Percentiles rank a stretch among this genome's conserved stretches.
These are phyloP conservation scores for Hepsetus odoe DNA, from an alignment of 2,113 vertebrate genomes.

Conservation along the genomic window DNA sequence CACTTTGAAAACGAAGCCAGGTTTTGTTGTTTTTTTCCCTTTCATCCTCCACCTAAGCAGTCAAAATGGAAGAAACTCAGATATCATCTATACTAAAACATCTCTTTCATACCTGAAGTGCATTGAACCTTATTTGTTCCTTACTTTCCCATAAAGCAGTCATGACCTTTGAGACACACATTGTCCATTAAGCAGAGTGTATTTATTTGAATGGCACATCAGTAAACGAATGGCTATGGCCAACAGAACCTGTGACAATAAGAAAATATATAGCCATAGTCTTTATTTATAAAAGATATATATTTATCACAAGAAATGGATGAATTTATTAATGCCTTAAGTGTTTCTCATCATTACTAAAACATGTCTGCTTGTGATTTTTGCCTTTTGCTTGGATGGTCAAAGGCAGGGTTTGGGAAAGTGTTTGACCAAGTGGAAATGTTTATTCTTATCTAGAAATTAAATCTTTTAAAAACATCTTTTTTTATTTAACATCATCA, in stretches of 20 bases:
- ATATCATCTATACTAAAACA: conserved; percentile 34
- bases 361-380: neutral
- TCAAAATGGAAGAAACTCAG: conserved; percentile 57
- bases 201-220: conserved; percentile 47
- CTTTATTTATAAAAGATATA: neutral
- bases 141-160: conserved; percentile 63
- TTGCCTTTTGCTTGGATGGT: neutral
- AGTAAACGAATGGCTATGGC: neutral
- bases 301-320: conserved; percentile 4
- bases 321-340: neutral
- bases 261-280: neutral
- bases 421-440: neutral
- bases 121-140: neutral
- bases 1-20: neutral
- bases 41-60: conserved; percentile 44
- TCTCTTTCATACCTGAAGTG: conserved; percentile 14
- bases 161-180: conserved; percentile 37
- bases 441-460: neutral
- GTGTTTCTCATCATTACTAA: conserved; percentile 16
- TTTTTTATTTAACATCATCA: neutral
- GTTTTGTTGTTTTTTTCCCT: neutral
- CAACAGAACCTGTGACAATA: neutral
- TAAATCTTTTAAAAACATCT: neutral
- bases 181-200: conserved; percentile 47
- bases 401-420: neutral